Base-by-base conservation (phyloP, 2,888 invertebrate genomes). In the Heteromurus nitidus region DNA sequence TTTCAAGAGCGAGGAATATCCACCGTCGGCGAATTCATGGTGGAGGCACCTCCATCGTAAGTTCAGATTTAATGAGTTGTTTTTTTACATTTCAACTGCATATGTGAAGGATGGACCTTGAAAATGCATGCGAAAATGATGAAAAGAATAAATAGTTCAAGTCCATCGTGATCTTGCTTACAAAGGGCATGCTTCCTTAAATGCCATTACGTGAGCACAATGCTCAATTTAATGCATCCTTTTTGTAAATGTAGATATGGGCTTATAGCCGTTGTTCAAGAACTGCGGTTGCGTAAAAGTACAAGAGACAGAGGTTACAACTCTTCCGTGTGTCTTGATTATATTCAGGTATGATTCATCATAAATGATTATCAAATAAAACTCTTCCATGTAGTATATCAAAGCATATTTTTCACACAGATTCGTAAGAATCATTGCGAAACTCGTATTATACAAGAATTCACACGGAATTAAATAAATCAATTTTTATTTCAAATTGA, bases 1-100 rank as follows among this genome's bases (percentile, higher is more conserved):
- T 84, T 84, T 82, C 76, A 82, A 53, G 84, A 84, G 72, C 68
- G 84, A 31, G 81, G 82, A 9, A 82, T 84, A 47, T 84, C 84
- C 20, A 84, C 84, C 2, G 79, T 84, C n/a, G 84, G 84, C 36
- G 84, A 84, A 36, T 80, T 84, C 60, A 22, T 73, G 16, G 80
- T 84, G 2, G 77, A 84, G 55, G 84, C 84, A 24, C 84, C 84
- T 0, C 69, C 77, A 50, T 62, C 69, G 77, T 77, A 69, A 69
- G 77, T 77, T 3, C n/a, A 16, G 28, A 31, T 60, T 53, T 53
- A 13, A 47, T 53, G 22, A 36, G 5, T 7, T 24, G n/a, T 47
- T 7, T 55, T 24, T 30, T 30, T 64, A 42, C 42, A 42, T 24
- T 60, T 58, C 9, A 2, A 64, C 11, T 22, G 20, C 22, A 18